Conservation (phyloP, 2,888 invertebrate genomes). For the Ormyrus thymus region DNA sequence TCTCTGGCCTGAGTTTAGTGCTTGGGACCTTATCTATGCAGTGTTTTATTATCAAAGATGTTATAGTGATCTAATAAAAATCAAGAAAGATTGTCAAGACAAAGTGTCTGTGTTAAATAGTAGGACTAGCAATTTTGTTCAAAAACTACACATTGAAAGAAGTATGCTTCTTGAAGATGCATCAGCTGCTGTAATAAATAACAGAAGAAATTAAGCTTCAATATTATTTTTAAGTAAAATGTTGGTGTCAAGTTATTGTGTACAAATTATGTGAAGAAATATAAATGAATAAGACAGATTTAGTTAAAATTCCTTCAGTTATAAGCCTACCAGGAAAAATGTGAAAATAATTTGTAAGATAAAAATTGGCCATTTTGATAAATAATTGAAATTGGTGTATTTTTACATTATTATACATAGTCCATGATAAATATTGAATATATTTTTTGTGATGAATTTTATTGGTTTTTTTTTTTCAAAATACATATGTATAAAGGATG, state of each 20-base stretch:
- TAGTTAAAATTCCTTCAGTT: slow-evolving; percentile 27
- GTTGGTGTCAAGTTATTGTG: slow-evolving; percentile 44
- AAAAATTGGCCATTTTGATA: slow-evolving; percentile 47
- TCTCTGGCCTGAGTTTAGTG: slow-evolving; percentile 96
- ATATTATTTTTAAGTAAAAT: slow-evolving; percentile 48
- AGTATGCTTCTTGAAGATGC: slow-evolving; percentile 58
- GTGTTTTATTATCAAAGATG: slow-evolving; percentile 90
- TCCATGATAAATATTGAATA: slow-evolving; percentile 43
- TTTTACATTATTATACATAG: slow-evolving; percentile 53
- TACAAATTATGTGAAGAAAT: slow-evolving; percentile 36
- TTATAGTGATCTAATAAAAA: slow-evolving; percentile 62
- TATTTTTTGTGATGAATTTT: slow-evolving; percentile 51
- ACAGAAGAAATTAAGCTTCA: slow-evolving; percentile 35
- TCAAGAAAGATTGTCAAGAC: slow-evolving; percentile 53
- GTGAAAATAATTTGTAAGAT: slow-evolving; percentile 34
- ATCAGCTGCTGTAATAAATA: slow-evolving; percentile 33
- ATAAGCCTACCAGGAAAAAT: slow-evolving; percentile 20
- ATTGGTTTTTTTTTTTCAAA: slow-evolving; percentile 47
- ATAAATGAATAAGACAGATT: slow-evolving; percentile 15
- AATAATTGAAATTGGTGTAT: slow-evolving; percentile 52
- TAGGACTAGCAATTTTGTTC: slow-evolving; percentile 63
- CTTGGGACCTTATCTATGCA: slow-evolving; percentile 92
- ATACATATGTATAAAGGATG: slow-evolving; percentile 44
- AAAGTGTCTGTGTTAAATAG: slow-evolving; percentile 58
- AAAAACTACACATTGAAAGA: slow-evolving; percentile 63